Percentiles rank a stretch among this genome's conserved stretches.
Evolutionary conservation across 1,140 invertebrate species (phyloP).

Genomic region (Phenacoccus solenopsis): DNA sequence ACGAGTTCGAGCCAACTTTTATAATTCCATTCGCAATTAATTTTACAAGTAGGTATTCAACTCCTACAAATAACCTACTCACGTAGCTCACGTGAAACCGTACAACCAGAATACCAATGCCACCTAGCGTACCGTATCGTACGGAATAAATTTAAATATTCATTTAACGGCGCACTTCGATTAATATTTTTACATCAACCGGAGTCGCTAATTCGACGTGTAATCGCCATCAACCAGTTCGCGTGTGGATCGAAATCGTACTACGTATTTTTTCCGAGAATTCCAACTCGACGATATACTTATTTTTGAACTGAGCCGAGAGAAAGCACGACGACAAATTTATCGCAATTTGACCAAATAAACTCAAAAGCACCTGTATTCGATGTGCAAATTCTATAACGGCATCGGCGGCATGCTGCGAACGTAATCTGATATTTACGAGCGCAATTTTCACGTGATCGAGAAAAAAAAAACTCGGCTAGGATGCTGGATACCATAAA

Average conservation of each 20-base stretch:
- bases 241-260: not conserved
- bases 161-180: not conserved
- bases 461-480: no score
- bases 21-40: slow-evolving; percentile 9
- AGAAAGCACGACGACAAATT: no score
- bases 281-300: no score
- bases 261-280: not conserved
- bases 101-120: not conserved
- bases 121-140: not conserved
- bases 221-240: no score
- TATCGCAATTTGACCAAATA: no score
- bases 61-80: slow-evolving; percentile 16
- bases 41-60: not conserved
- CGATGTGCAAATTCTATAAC: no score
- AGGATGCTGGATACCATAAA: no score
- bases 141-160: not conserved
- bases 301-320: no score
- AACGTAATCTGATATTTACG: not conserved
- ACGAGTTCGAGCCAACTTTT: slow-evolving; percentile 9
- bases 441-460: not conserved
- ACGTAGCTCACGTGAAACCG: not conserved
- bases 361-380: no score
- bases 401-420: no score
- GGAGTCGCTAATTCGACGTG: no score
- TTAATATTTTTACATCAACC: not conserved